phyloP scores from a whole-genome alignment of 2,113 vertebrate genomes.

The Axis porcinus region DNA sequence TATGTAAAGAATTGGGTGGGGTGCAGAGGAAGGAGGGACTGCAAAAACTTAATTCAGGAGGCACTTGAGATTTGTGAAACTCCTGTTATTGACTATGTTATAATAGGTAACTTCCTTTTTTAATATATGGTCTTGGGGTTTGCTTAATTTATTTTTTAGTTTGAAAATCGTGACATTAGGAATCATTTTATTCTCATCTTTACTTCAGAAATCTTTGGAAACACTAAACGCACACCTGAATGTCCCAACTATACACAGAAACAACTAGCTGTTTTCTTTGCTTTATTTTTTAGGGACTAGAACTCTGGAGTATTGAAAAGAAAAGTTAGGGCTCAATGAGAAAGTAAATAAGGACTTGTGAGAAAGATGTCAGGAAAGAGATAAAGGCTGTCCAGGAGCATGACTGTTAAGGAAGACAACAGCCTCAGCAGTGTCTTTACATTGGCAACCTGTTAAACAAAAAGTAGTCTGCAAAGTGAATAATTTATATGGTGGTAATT shows the following conservation, averaged over 20 bases:
- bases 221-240: not conserved
- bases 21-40: not conserved
- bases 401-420: not conserved
- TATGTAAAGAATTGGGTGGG: not conserved
- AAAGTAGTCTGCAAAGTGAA: not conserved
- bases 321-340: not conserved
- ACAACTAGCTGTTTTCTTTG: not conserved
- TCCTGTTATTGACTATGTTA: not conserved
- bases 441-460: not conserved
- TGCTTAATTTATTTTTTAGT: slow-evolving; percentile 6
- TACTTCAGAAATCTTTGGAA: slow-evolving; percentile 29
- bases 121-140: not conserved
- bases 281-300: not conserved
- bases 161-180: not conserved
- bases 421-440: not conserved
- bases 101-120: not conserved
- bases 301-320: not conserved
- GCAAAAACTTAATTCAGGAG: not conserved
- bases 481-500: not conserved
- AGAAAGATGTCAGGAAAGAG: not conserved
- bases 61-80: not conserved
- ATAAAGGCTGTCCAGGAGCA: not conserved
- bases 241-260: not conserved
- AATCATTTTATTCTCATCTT: not conserved
- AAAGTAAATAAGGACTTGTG: not conserved